phyloP scores from a whole-genome alignment of 1,140 invertebrate species.

The Microvelia longipes region DNA sequence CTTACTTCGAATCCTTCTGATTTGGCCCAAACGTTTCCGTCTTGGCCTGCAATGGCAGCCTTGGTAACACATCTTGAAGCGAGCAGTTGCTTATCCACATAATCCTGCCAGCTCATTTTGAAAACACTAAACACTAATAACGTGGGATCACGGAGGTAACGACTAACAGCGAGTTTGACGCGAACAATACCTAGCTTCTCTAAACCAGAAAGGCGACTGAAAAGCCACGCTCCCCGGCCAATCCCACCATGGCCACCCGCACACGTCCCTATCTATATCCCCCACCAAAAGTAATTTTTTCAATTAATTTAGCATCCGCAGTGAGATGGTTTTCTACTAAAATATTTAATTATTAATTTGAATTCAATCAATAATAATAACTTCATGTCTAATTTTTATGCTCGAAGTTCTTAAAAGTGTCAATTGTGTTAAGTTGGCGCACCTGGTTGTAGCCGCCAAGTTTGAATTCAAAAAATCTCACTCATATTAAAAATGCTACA shows the following conservation, averaged over 20 bases:
- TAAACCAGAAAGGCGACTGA: slow-evolving; percentile 1
- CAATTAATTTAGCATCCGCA: too few relatives aligned
- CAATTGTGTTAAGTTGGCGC: too few relatives aligned
- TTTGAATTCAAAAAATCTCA: too few relatives aligned
- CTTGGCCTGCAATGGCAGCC: slow-evolving; percentile 84
- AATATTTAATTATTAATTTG: too few relatives aligned
- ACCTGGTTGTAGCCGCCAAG: too few relatives aligned
- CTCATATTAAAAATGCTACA: too few relatives aligned
- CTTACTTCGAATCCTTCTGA: slow-evolving; percentile 83
- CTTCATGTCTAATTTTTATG: too few relatives aligned
- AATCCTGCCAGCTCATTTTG: slow-evolving; percentile 94
- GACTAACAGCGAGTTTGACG: not conserved
- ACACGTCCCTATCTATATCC: not conserved
- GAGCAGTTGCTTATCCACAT: slow-evolving; percentile 91
- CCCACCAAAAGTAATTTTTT: not conserved
- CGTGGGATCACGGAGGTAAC: not conserved
- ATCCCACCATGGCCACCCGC: not conserved
- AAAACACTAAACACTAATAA: slow-evolving; percentile 8
- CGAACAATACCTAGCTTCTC: not conserved
- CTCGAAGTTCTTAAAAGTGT: too few relatives aligned
- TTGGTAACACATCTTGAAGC: slow-evolving; percentile 81
- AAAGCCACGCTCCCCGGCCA: not conserved
- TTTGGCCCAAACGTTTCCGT: slow-evolving; percentile 89
- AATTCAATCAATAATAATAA: too few relatives aligned
- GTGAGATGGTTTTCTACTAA: too few relatives aligned